A percentile compares a stretch with the other conserved stretches of the same genome.
These are phyloP conservation scores for Exephanes ischioxanthus DNA, from an alignment of 2,888 invertebrate genomes.

Conservation along the genomic window DNA sequence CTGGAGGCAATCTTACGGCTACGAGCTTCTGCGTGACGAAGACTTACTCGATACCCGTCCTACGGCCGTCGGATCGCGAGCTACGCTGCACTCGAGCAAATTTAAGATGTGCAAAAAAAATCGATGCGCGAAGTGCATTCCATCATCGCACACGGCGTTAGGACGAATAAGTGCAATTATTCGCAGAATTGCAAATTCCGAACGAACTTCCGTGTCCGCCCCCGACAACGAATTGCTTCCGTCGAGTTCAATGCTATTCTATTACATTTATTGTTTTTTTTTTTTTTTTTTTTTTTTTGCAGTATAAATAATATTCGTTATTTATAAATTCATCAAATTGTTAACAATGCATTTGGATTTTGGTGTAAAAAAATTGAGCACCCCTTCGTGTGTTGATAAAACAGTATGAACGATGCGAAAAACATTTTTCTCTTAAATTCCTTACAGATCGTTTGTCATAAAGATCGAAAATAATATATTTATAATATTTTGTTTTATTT, in stretches of 20 bases:
- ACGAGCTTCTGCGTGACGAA: neutral
- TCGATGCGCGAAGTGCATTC: neutral
- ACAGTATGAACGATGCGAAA: constrained; percentile 31
- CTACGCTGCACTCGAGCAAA: neutral
- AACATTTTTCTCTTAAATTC: neutral
- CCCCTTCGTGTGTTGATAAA: constrained; percentile 26
- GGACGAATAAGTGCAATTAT: neutral
- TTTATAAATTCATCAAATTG: constrained; percentile 79
- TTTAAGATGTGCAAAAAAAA: neutral
- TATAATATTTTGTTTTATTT: neutral
- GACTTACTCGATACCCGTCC: neutral
- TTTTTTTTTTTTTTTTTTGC: constrained; percentile 49
- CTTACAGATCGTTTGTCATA: neutral
- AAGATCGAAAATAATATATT: neutral
- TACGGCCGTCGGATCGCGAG: neutral
- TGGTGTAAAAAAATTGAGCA: constrained; percentile 48
- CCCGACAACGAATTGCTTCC: neutral
- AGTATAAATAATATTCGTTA: constrained; percentile 82
- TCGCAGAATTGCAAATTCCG: neutral
- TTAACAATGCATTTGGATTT: constrained; percentile 43
- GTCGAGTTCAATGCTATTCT: constrained; percentile 64
- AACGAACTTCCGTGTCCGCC: neutral
- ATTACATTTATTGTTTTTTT: constrained; percentile 79
- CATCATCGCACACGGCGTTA: constrained; percentile 4
- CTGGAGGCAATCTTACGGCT: neutral